Percentiles rank a stretch among this genome's conserved stretches.
phyloP scores from a whole-genome alignment of 2,888 invertebrate genomes.

The Belgica antarctica region DNA sequence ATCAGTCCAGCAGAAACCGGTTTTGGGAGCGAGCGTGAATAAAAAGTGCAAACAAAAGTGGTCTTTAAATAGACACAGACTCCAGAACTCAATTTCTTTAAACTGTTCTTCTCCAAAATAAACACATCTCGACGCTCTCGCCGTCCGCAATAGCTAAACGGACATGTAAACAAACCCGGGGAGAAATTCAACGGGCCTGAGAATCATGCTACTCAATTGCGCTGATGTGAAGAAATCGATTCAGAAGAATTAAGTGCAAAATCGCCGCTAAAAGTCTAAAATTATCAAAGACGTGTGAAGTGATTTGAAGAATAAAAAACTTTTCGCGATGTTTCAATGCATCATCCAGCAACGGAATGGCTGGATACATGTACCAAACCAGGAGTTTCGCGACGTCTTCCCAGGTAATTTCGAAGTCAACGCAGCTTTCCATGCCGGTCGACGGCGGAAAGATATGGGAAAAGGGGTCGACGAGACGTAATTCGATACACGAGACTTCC shows the following conservation, averaged over 20 bases:
- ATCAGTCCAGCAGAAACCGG: conserved; percentile 24
- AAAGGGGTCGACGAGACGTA: too few relatives aligned
- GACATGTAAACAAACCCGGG: conserved; percentile 14
- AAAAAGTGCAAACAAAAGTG: conserved; percentile 16
- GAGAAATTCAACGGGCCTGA: not conserved
- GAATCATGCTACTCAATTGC: not conserved
- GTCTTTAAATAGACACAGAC: conserved; percentile 19
- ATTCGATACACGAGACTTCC: too few relatives aligned
- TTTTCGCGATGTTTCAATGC: conserved; percentile 72
- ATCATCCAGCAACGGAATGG: conserved; percentile 77
- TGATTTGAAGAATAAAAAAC: too few relatives aligned
- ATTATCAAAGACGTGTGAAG: not conserved
- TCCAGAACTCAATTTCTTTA: not conserved
- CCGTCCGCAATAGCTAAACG: not conserved
- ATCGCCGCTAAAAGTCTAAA: not conserved
- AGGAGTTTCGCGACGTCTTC: conserved; percentile 70
- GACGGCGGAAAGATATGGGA: too few relatives aligned
- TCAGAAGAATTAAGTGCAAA: not conserved
- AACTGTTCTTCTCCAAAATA: not conserved
- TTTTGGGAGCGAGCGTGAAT: too few relatives aligned
- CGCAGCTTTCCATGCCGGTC: too few relatives aligned
- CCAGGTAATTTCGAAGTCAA: too few relatives aligned
- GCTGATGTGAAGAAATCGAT: not conserved
- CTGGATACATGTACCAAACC: conserved; percentile 69
- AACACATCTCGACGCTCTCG: conserved; percentile 13